A percentile compares a stretch with the other conserved stretches of the same genome.
These are phyloP conservation scores for Cerceris rybyensis DNA, from an alignment of 2,888 invertebrate species.

Conservation along the genomic window DNA sequence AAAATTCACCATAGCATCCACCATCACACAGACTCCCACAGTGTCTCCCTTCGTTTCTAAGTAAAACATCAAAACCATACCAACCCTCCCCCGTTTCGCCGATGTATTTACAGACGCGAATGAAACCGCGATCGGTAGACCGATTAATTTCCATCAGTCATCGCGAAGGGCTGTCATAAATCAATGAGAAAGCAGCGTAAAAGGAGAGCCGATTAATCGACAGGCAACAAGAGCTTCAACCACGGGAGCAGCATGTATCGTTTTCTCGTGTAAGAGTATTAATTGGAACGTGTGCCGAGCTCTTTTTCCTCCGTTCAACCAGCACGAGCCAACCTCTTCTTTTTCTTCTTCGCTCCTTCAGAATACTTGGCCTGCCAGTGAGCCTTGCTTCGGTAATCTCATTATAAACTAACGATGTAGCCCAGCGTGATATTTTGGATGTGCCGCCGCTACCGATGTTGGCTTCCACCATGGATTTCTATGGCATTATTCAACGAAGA, in stretches of 20 bases:
- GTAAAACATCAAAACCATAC: too few relatives aligned
- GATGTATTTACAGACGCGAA: background rate
- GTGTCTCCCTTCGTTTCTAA: too few relatives aligned
- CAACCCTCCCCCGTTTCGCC: too few relatives aligned
- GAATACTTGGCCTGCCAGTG: constrained; percentile 30
- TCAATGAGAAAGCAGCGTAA: constrained; percentile 26
- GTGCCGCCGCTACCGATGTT: constrained; percentile 50
- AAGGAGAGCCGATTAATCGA: constrained; percentile 40
- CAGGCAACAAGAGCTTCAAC: constrained; percentile 14
- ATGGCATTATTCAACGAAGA: constrained; percentile 15
- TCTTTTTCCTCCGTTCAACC: constrained; percentile 44
- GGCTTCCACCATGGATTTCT: constrained; percentile 20
- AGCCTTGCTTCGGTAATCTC: constrained; percentile 66
- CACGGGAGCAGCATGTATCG: constrained; percentile 26
- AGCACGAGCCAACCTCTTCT: constrained; percentile 35
- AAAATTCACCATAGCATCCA: too few relatives aligned
- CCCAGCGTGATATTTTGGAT: constrained; percentile 68
- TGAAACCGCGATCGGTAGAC: constrained; percentile 1
- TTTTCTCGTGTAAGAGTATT: constrained; percentile 40
- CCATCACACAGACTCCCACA: too few relatives aligned
- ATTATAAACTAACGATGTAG: constrained; percentile 72
- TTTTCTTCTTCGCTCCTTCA: constrained; percentile 28
- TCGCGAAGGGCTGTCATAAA: constrained; percentile 19
- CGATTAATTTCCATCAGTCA: constrained; percentile 26
- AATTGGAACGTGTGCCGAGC: constrained; percentile 49